Conservation (phyloP, 1,140 invertebrate genomes). For the Laupala kohalensis region DNA sequence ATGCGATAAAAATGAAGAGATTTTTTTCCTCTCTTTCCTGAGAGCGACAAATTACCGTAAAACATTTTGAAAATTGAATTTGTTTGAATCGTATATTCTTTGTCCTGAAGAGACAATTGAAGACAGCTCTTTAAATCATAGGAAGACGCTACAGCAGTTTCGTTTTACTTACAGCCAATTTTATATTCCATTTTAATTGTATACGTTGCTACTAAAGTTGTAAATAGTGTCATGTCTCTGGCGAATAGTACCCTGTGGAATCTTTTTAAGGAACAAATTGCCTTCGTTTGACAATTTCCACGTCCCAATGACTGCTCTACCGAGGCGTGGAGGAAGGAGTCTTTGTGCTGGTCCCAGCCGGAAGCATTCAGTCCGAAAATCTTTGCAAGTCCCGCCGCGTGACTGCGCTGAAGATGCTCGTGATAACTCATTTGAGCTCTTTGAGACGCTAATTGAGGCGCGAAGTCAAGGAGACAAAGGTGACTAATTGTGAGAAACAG, state of each 20-base stretch:
- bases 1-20: too few species aligned
- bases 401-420: not conserved
- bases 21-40: too few species aligned
- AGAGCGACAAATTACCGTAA: too few species aligned
- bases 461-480: not conserved
- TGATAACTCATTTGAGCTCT: not conserved
- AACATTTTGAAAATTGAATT: too few species aligned
- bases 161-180: not conserved
- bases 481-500: not conserved
- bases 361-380: too few species aligned
- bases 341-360: too few species aligned
- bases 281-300: not conserved
- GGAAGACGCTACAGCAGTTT: too few species aligned
- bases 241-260: not conserved
- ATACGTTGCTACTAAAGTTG: not conserved
- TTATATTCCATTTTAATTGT: not conserved
- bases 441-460: not conserved
- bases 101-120: too few species aligned
- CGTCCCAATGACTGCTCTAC: not conserved
- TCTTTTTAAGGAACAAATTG: not conserved
- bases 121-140: too few species aligned
- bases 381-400: not conserved
- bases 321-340: too few species aligned
- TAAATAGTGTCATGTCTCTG: not conserved
- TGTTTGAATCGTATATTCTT: too few species aligned